Base-by-base conservation (phyloP, 1,140 invertebrate species). In the Plectrocnemia conspersa region DNA sequence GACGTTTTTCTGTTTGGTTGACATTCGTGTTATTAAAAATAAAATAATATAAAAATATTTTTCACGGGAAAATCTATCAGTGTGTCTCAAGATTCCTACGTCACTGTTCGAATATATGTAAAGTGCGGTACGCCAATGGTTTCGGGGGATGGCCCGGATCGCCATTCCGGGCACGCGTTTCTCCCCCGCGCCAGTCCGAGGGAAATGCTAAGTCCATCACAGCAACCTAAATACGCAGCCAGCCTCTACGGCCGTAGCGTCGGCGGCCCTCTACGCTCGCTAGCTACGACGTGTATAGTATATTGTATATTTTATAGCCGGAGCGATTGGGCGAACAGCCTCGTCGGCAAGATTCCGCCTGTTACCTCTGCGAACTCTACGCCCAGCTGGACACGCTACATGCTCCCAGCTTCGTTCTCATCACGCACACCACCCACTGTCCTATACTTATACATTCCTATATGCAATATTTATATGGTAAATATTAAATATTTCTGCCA, bases 151-250 rank as follows among this genome's bases (percentile, higher is more conserved):
- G 36, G 47, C 44, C 52, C 47, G 58, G 52, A 60, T 60, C 58
- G 58, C 58, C 58, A 60, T 60, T 60, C 58, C 53, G 58, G 58
- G 58, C 58, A 60, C 58, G 58, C 58, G 47, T 16, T 42, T 47
- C 52, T 45, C 32, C 11, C 19, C 25, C 52, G 21, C 18, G 36
- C 48, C 41, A 44, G 58, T 55, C 58, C 58, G 49, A 56, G 58
- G 45, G 58, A 60, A 60, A 60, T 60, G 53, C 58, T 60, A 60
- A 60, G 58, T 60, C 58, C 58, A 60, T 60, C 58, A 60, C 58
- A 40, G 58, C 58, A 60, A 60, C 58, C 58, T 60, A 60, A 60
- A 60, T 56, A 60, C 58, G 58, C 52, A 46, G 47, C 47, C 47
- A 45, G 42, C 10, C 33, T 35, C 38, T 35, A 21, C 25, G 21